These are phyloP conservation scores for Neoascia interrupta DNA, from an alignment of 2,888 invertebrate genomes.

Conservation along the genomic window DNA sequence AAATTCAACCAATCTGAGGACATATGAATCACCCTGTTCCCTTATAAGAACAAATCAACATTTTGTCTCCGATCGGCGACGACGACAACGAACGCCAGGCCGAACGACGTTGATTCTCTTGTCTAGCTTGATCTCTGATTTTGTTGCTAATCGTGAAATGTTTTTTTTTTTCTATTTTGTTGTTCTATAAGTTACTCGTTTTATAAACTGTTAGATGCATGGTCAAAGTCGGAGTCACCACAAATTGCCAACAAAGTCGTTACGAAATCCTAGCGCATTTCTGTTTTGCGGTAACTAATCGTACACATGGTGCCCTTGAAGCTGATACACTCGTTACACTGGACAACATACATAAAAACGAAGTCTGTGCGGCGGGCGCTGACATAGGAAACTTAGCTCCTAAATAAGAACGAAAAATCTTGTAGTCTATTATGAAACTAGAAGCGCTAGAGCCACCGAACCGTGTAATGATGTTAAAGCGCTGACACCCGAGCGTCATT, in stretches of 20 bases:
- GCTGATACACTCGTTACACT: slow-evolving; percentile 32
- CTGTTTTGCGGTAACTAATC: slow-evolving; percentile 42
- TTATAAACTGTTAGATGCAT: slow-evolving; percentile 55
- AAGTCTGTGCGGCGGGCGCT: neutral
- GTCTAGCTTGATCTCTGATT: slow-evolving; percentile 3
- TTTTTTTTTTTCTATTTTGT: slow-evolving; percentile 35
- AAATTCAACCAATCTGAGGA: slow-evolving; percentile 61
- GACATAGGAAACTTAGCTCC: slow-evolving; percentile 15
- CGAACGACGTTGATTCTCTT: slow-evolving; percentile 16
- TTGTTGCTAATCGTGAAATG: slow-evolving; percentile 30
- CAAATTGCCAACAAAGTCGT: slow-evolving; percentile 13
- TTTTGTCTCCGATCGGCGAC: slow-evolving; percentile 37
- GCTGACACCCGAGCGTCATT: slow-evolving; percentile 52
- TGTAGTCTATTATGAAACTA: slow-evolving; percentile 11
- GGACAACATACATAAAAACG: slow-evolving; percentile 46
- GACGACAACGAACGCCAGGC: slow-evolving; percentile 19
- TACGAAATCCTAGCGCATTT: slow-evolving; percentile 30
- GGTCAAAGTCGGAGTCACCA: slow-evolving; percentile 44
- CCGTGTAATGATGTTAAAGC: slow-evolving; percentile 49
- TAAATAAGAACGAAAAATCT: slow-evolving; percentile 31
- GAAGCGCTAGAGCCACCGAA: slow-evolving; percentile 36
- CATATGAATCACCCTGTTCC: slow-evolving; percentile 47
- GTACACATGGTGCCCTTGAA: slow-evolving; percentile 53
- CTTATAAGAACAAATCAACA: slow-evolving; percentile 63
- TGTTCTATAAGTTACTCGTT: slow-evolving; percentile 5